Evolutionary conservation across 2,797 vertebrate species (phyloP).

Genomic region (Poeciliopsis presidionis): DNA sequence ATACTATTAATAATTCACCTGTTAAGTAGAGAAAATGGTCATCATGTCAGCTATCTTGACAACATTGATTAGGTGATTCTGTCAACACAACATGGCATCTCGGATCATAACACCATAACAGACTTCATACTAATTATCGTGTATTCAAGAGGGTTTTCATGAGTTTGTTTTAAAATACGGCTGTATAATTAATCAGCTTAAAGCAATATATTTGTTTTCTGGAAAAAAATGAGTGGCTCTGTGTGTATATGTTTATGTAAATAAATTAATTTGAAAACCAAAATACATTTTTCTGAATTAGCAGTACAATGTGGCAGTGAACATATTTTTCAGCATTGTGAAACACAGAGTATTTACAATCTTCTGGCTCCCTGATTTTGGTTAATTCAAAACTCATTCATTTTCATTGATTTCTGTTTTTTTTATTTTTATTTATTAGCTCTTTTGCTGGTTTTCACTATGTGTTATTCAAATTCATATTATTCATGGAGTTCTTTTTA

Average conservation of each 20-base stretch:
- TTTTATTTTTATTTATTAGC: slow-evolving; percentile 23
- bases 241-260: background rate
- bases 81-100: too few species aligned
- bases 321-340: background rate
- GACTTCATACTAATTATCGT: slow-evolving; percentile 18
- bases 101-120: too few species aligned
- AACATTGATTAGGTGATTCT: too few species aligned
- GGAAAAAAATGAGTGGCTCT: background rate
- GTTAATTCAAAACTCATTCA: background rate
- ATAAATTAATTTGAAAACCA: background rate
- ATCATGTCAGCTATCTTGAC: background rate
- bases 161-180: background rate
- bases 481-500: slow-evolving; percentile 17
- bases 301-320: background rate
- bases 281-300: background rate
- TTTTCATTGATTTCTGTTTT: background rate
- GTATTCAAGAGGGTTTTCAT: slow-evolving; percentile 7
- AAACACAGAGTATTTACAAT: background rate
- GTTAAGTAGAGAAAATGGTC: slow-evolving; percentile 39
- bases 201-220: background rate
- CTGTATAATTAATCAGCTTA: background rate
- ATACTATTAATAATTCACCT: slow-evolving; percentile 40
- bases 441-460: slow-evolving; percentile 12
- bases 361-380: background rate
- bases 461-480: slow-evolving; percentile 8